phyloP scores from a whole-genome alignment of 2,888 invertebrate genomes.

The Pandemis corylana region DNA sequence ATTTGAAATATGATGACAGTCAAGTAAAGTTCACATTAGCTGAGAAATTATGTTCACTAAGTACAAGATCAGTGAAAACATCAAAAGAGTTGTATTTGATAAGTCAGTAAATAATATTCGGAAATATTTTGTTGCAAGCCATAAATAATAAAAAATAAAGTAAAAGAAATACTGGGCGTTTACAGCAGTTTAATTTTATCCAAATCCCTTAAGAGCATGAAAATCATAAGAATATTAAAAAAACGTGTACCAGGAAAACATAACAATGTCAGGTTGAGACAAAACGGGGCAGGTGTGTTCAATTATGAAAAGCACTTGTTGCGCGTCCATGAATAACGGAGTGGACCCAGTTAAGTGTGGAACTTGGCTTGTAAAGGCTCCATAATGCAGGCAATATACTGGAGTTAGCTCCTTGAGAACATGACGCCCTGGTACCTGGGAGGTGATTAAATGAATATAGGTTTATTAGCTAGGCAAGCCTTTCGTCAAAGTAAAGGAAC shows the following conservation, averaged over 20 bases:
- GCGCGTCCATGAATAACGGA: constrained; percentile 60
- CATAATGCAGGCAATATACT: constrained; percentile 63
- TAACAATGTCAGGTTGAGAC: constrained; percentile 51
- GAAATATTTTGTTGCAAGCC: too few relatives aligned
- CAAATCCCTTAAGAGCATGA: not conserved
- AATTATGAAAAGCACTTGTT: constrained; percentile 74
- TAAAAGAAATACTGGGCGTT: too few relatives aligned
- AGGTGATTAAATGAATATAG: constrained; percentile 35
- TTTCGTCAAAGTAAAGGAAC: constrained; percentile 15
- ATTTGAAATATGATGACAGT: too few relatives aligned
- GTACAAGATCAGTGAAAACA: too few relatives aligned
- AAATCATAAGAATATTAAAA: constrained; percentile 14
- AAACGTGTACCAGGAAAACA: constrained; percentile 45
- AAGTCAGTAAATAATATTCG: too few relatives aligned
- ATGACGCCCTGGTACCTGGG: constrained; percentile 56
- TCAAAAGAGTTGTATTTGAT: too few relatives aligned
- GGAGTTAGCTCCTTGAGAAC: constrained; percentile 59
- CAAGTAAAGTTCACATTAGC: too few relatives aligned
- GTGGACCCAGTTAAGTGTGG: constrained; percentile 65
- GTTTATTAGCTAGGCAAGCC: constrained; percentile 25
- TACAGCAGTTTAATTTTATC: too few relatives aligned
- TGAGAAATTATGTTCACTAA: too few relatives aligned
- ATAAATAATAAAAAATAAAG: too few relatives aligned
- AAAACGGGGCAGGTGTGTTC: constrained; percentile 59
- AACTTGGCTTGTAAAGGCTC: constrained; percentile 68